Conservation (phyloP, 1,140 invertebrate species). For the Tetragonula clypearis region DNA sequence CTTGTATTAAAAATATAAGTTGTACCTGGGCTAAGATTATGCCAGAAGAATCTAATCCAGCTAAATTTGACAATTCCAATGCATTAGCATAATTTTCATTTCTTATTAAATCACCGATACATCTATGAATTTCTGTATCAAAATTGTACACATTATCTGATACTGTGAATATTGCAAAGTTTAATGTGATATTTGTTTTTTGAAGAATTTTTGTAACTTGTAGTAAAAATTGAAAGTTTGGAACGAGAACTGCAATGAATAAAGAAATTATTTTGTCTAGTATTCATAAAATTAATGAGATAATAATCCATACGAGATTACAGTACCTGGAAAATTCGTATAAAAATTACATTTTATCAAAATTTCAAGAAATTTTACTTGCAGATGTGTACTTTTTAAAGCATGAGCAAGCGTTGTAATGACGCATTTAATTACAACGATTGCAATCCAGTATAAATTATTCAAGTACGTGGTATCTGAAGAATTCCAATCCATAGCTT, state of each 20-base stretch:
- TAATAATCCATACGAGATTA: conserved; percentile 17
- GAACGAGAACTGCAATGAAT: conserved; percentile 77
- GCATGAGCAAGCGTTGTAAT: conserved; percentile 81
- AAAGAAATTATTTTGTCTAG: conserved; percentile 30
- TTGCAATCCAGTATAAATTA: conserved; percentile 82
- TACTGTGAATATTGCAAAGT: conserved; percentile 71
- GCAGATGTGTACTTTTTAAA: conserved; percentile 82
- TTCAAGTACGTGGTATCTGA: conserved; percentile 70
- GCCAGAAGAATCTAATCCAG: conserved; percentile 74
- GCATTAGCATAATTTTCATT: conserved; percentile 82
- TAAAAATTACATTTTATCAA: conserved; percentile 81
- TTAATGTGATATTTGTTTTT: conserved; percentile 72
- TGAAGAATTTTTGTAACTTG: conserved; percentile 81
- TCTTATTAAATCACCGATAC: conserved; percentile 81
- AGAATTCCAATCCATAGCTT: conserved; percentile 75
- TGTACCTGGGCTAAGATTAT: conserved; percentile 76
- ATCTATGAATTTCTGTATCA: conserved; percentile 77
- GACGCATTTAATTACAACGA: conserved; percentile 82
- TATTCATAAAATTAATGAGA: conserved; percentile 1
- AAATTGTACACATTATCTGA: conserved; percentile 70
- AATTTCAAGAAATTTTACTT: conserved; percentile 82
- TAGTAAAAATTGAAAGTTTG: conserved; percentile 81
- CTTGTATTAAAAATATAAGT: neutral
- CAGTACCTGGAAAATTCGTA: conserved; percentile 81
- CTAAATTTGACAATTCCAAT: conserved; percentile 82